A percentile compares a stretch with the other conserved stretches of the same genome.
Evolutionary conservation across 2,113 vertebrate species (phyloP).

Genomic region (Pomatostomus ruficeps): DNA sequence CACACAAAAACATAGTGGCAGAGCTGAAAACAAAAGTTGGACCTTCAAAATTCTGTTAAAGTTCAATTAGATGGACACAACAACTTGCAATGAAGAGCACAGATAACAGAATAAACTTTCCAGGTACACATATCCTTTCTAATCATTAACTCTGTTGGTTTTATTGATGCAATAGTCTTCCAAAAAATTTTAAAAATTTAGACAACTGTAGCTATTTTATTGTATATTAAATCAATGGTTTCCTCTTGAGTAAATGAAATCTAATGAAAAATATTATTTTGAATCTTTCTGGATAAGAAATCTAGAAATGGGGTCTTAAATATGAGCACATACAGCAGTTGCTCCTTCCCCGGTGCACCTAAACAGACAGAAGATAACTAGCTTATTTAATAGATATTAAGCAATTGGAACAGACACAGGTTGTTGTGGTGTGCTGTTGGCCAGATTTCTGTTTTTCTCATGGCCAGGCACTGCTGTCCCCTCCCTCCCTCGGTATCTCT

Average conservation of each 20-base stretch:
- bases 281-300: neutral
- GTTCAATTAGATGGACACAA: neutral
- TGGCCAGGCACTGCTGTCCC: too few relatives aligned
- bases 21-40: neutral
- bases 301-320: neutral
- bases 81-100: neutral
- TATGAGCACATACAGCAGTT: fast-evolving
- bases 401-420: fast-evolving
- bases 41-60: neutral
- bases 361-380: neutral
- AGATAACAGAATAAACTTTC: neutral
- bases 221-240: neutral
- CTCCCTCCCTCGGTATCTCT: too few relatives aligned
- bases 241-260: neutral
- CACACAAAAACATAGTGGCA: neutral
- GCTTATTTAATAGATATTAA: neutral
- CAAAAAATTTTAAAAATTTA: fast-evolving
- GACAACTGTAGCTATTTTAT: neutral
- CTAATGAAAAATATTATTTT: neutral
- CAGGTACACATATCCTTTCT: neutral
- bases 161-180: neutral
- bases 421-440: too few relatives aligned
- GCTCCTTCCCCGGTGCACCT: too few relatives aligned
- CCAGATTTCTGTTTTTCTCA: too few relatives aligned
- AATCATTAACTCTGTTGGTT: neutral